These are phyloP conservation scores for Zaprionus capensis DNA, from an alignment of 1,140 invertebrate species.

Conservation along the genomic window DNA sequence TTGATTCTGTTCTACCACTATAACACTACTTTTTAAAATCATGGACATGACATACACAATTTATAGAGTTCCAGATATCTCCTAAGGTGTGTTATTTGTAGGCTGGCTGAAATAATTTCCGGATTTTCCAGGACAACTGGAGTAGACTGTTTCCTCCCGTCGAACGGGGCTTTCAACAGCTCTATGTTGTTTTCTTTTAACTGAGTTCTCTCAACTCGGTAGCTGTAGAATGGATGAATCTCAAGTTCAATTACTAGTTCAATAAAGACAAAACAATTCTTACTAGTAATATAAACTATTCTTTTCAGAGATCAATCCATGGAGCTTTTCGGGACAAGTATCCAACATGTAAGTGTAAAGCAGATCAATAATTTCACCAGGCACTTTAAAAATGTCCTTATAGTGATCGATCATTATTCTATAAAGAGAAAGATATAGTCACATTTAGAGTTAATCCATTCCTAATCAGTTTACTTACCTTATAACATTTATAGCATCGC, in stretches of 20 bases:
- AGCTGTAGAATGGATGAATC: neutral
- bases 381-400: conserved; percentile 90
- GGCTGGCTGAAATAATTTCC: conserved; percentile 91
- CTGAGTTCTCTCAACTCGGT: neutral
- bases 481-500: conserved; percentile 94
- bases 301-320: conserved; percentile 52
- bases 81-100: conserved; percentile 87
- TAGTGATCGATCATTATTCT: conserved; percentile 92
- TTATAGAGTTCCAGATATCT: no score
- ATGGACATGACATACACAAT: no score
- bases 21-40: no score
- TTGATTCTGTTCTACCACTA: no score
- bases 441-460: neutral
- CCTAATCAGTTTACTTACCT: conserved; percentile 62
- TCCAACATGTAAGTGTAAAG: conserved; percentile 94
- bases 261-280: conserved; percentile 1
- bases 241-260: conserved; percentile 1
- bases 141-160: conserved; percentile 42
- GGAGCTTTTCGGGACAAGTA: conserved; percentile 90
- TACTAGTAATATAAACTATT: conserved; percentile 37
- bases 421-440: neutral
- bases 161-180: neutral
- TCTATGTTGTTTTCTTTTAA: neutral
- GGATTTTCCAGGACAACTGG: conserved; percentile 38
- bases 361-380: conserved; percentile 92